Conservation (phyloP, 1,140 invertebrate species). For the Branchinecta lynchi region DNA sequence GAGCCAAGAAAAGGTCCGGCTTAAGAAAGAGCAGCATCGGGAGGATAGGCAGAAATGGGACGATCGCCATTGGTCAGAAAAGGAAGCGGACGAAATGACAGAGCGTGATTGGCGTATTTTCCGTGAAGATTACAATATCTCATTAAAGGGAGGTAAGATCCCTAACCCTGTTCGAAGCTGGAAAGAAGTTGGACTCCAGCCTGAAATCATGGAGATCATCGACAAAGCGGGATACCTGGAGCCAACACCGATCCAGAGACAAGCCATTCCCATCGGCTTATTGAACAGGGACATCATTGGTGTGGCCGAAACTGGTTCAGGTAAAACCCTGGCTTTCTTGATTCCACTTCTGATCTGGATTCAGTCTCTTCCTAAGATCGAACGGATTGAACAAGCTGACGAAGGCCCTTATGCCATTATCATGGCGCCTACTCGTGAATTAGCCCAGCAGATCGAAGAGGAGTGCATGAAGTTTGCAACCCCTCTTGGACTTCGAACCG, state of each 20-base stretch:
- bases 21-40: conserved; percentile 85
- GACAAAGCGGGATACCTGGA: conserved; percentile 93
- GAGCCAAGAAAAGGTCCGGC: conserved; percentile 83
- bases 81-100: conserved; percentile 85
- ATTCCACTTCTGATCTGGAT: conserved; percentile 98
- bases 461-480: conserved; percentile 96
- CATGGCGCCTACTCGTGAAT: conserved; percentile 91
- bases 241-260: conserved; percentile 95
- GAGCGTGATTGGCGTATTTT: conserved; percentile 99
- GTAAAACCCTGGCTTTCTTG: conserved; percentile 96
- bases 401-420: conserved; percentile 99
- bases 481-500: conserved; percentile 83
- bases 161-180: conserved; percentile 90
- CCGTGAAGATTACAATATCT: conserved; percentile 97
- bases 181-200: conserved; percentile 83
- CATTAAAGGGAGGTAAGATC: conserved; percentile 89
- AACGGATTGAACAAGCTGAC: conserved; percentile 73
- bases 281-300: conserved; percentile 98
- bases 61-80: conserved; percentile 97
- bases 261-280: conserved; percentile 88
- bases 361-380: conserved; percentile 88
- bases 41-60: conserved; percentile 99
- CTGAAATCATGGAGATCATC: conserved; percentile 87
- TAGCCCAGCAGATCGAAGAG: conserved; percentile 99
- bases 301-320: conserved; percentile 95